Evolutionary conservation across 2,797 vertebrate genomes (phyloP).

Genomic region (Eulemur mongoz): DNA sequence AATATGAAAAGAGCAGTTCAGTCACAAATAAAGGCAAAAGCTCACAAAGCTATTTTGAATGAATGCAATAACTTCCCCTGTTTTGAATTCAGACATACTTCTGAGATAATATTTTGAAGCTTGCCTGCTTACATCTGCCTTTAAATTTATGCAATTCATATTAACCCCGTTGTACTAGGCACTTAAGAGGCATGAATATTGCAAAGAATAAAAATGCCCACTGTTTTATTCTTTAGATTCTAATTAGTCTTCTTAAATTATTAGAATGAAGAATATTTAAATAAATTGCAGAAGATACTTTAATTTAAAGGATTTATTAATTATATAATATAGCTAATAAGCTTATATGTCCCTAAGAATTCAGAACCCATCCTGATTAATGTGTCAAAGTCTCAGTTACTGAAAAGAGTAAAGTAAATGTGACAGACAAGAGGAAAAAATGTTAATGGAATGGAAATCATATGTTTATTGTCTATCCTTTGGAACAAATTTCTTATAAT

Average conservation of each 20-base stretch:
- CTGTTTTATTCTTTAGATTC: background rate
- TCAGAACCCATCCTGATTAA: background rate
- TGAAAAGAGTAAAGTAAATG: background rate
- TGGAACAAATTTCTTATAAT: background rate
- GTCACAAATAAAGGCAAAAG: background rate
- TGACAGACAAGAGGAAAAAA: background rate
- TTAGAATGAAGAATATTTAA: constrained; percentile 9
- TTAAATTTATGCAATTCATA: background rate
- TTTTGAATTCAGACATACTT: background rate
- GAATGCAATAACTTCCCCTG: background rate
- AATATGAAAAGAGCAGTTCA: background rate
- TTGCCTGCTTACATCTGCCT: background rate
- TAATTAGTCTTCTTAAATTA: constrained; percentile 32
- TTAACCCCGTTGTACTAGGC: background rate
- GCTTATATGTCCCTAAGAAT: background rate
- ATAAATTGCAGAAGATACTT: background rate
- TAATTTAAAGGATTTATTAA: constrained; percentile 1
- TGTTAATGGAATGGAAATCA: background rate
- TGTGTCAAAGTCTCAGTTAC: background rate
- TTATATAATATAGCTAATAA: background rate
- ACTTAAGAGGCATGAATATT: background rate
- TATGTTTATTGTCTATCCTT: background rate
- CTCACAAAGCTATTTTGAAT: background rate
- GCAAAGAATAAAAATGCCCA: background rate
- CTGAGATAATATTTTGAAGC: background rate